Percentiles rank a stretch among this genome's conserved stretches.
These are phyloP conservation scores for Lissonota sp. DNA, from an alignment of 2,888 invertebrate species.

Conservation along the genomic window DNA sequence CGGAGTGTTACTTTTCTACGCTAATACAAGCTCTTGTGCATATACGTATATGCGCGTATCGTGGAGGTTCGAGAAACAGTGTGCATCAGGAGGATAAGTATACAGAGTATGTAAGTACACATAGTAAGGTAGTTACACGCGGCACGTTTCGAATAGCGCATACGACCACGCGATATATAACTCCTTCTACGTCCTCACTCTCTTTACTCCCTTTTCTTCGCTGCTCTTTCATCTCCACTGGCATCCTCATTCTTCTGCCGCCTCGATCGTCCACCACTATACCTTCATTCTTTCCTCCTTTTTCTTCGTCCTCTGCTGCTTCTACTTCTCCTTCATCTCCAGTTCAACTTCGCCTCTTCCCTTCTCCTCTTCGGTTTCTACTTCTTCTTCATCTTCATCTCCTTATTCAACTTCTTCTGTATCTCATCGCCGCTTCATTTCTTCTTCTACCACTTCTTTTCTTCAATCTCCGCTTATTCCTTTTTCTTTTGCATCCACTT, in stretches of 20 bases:
- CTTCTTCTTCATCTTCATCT: constrained; percentile 57
- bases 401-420: constrained; percentile 8
- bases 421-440: constrained; percentile 15
- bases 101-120: constrained; percentile 33
- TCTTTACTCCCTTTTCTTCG: constrained; percentile 13
- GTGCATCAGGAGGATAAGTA: constrained; percentile 28
- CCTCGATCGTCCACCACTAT: constrained; percentile 18
- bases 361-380: constrained; percentile 20
- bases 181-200: constrained; percentile 46
- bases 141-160: constrained; percentile 54
- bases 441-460: not conserved
- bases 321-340: constrained; percentile 23
- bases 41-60: constrained; percentile 9
- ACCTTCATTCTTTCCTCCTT: not conserved
- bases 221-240: constrained; percentile 39
- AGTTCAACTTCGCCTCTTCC: not conserved
- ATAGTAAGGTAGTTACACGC: constrained; percentile 56
- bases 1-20: constrained; percentile 12
- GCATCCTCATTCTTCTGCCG: constrained; percentile 20
- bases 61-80: constrained; percentile 24
- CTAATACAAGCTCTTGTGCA: constrained; percentile 1
- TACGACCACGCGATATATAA: constrained; percentile 56
- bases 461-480: not conserved
- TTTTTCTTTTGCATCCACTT: constrained; percentile 13
- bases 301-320: constrained; percentile 24